These are phyloP conservation scores for Bombus balteatus DNA, from an alignment of 1,140 invertebrate genomes.

Conservation along the genomic window DNA sequence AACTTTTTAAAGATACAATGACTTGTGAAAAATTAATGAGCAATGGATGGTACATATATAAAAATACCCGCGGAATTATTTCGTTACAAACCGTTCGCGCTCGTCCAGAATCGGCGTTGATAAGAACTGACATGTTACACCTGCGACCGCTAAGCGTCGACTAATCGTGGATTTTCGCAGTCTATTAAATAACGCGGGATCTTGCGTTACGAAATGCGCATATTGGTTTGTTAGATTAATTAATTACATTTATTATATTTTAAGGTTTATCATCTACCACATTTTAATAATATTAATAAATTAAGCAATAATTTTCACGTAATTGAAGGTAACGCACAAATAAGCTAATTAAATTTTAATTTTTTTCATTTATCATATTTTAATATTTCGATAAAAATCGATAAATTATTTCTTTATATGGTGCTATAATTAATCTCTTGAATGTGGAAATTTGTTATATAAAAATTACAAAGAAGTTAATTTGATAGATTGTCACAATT, in stretches of 20 bases:
- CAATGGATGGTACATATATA: neutral
- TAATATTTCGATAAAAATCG: neutral
- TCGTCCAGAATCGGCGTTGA: slow-evolving; percentile 6
- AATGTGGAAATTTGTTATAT: neutral
- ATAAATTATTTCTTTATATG: neutral
- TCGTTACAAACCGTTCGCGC: slow-evolving; percentile 26
- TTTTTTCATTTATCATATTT: neutral
- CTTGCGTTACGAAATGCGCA: neutral
- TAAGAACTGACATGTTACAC: slow-evolving; percentile 36
- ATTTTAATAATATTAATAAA: neutral
- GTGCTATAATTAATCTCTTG: neutral
- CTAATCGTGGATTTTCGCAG: slow-evolving; percentile 23
- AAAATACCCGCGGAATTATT: slow-evolving; percentile 15
- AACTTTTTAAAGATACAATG: neutral
- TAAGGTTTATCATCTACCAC: neutral
- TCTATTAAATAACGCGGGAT: neutral
- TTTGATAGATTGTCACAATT: neutral
- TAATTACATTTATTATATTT: neutral
- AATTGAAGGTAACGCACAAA: neutral
- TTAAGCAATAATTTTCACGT: neutral
- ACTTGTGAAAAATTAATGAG: neutral
- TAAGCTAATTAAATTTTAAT: neutral
- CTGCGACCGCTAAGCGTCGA: slow-evolving; percentile 21
- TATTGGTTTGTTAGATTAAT: neutral
- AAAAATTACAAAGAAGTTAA: neutral